phyloP scores from a whole-genome alignment of 1,140 invertebrate genomes.

The Hestina assimilis region DNA sequence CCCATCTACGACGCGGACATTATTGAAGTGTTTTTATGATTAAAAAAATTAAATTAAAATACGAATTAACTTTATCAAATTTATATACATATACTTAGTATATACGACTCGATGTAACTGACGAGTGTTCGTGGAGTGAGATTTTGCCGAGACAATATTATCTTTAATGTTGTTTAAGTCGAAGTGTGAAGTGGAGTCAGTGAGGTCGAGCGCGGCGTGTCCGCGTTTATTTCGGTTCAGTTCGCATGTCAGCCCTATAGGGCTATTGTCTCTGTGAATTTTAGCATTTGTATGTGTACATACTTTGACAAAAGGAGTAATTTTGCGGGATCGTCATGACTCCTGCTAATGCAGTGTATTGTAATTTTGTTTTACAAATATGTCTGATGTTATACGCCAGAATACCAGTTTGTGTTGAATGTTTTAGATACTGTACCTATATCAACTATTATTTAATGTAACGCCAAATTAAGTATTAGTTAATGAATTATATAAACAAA shows the following conservation, averaged over 20 bases:
- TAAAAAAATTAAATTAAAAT: conserved; percentile 56
- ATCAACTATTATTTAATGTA: not conserved
- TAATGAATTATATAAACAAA: not conserved
- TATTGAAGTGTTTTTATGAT: conserved; percentile 64
- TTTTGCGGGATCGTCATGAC: conserved; percentile 1
- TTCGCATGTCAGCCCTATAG: conserved; percentile 7
- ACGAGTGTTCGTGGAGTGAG: conserved; percentile 74
- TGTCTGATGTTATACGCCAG: not conserved
- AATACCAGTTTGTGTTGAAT: not conserved
- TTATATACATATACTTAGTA: conserved; percentile 74
- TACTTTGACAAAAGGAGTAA: conserved; percentile 10
- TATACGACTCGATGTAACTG: conserved; percentile 72
- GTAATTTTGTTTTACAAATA: not conserved
- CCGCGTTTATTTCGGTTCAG: not conserved
- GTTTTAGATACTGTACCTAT: not conserved
- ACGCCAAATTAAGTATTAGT: not conserved
- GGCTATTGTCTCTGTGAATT: conserved; percentile 14
- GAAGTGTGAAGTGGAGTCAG: conserved; percentile 43
- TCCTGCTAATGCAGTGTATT: not conserved
- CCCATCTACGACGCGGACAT: conserved; percentile 14
- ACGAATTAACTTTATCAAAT: conserved; percentile 78
- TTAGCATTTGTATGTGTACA: conserved; percentile 29
- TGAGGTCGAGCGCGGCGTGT: conserved; percentile 11
- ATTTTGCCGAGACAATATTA: conserved; percentile 76
- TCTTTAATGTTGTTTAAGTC: conserved; percentile 68